Base-by-base conservation (phyloP, 2,797 vertebrate species). In the Chanos chanos region DNA sequence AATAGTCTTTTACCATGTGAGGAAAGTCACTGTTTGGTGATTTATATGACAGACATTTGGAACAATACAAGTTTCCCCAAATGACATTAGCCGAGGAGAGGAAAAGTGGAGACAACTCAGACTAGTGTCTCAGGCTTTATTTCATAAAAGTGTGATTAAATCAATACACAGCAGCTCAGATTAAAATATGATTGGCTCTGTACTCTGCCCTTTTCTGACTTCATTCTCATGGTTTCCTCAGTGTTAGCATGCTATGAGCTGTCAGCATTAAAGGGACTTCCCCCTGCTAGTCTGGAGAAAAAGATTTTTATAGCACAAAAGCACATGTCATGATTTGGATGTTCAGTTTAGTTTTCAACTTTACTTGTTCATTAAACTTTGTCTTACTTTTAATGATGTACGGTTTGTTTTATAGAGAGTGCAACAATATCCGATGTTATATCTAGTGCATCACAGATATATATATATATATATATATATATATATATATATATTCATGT, bases 161-260 rank as follows among this genome's bases (percentile, higher is more conserved):
- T 77, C 68, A 79, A 55, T 69, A 47, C 58, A 71, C 70, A 77
- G 48, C n/a, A 68, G 71, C 56, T 25, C 43, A 77, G 53, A 77
- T 81, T 76, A 70, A 55, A 70, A 61, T 58, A 68, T 79, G 75
- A 44, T 52, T 61, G 1, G 76, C 75, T 72, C 61, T 2, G 5
- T 22, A 37, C 71, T 66, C 64, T 25, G 22, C 60, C 36, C 49
- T 62, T 27, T 55, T 55, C 52, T 13, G 28, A 51, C 45, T 47
- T 59, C 37, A 10, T 33, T 56, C 31, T 12, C 19, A 30, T 21
- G 28, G 18, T 21, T 25, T 54, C 45, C 51, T 47, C 47, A 43
- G 44, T 24, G 7, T 37, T 45, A 33, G 41, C 19, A 43, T 19
- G n/a, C 50, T 12, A 34, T 34, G 25, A 50, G 16, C 52, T 39